Percentiles rank a stretch among this genome's conserved stretches.
phyloP scores from a whole-genome alignment of 2,888 invertebrate species.

The Chrysolina haemoptera region DNA sequence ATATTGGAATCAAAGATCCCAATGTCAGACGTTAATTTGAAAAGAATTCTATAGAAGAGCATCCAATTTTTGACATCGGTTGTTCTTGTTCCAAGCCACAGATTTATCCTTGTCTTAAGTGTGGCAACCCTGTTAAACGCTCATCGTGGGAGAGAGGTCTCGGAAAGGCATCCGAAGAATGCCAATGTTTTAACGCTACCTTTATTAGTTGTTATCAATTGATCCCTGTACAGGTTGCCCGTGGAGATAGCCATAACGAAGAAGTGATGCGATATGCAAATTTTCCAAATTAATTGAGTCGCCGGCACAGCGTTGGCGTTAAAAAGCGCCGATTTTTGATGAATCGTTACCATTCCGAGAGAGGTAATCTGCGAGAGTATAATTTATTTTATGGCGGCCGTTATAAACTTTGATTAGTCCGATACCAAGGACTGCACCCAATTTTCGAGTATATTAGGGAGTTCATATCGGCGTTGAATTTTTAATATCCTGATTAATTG shows the following conservation, averaged over 20 bases:
- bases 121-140: slow-evolving; percentile 57
- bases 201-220: slow-evolving; percentile 64
- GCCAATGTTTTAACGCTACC: slow-evolving; percentile 69
- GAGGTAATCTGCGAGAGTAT: not conserved
- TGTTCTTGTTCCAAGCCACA: too few relatives aligned
- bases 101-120: slow-evolving; percentile 23
- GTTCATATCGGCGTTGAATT: too few relatives aligned
- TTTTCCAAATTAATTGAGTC: slow-evolving; percentile 13
- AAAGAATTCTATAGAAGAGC: too few relatives aligned
- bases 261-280: slow-evolving; percentile 14
- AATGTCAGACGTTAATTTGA: too few relatives aligned
- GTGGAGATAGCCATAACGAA: slow-evolving; percentile 22
- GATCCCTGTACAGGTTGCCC: slow-evolving; percentile 44
- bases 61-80: too few relatives aligned
- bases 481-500: too few relatives aligned
- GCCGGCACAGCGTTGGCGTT: slow-evolving; percentile 4
- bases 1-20: too few relatives aligned
- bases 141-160: slow-evolving; percentile 69
- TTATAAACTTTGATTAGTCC: not conserved
- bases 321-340: slow-evolving; percentile 16
- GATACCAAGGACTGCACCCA: not conserved
- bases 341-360: not conserved
- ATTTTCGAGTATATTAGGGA: too few relatives aligned
- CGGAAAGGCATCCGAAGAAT: slow-evolving; percentile 66
- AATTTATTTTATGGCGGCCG: not conserved